Evolutionary conservation across 1,140 invertebrate genomes (phyloP), one percentile per base, ranked within the genome.

Genomic region (Danaus melanippus): DNA sequence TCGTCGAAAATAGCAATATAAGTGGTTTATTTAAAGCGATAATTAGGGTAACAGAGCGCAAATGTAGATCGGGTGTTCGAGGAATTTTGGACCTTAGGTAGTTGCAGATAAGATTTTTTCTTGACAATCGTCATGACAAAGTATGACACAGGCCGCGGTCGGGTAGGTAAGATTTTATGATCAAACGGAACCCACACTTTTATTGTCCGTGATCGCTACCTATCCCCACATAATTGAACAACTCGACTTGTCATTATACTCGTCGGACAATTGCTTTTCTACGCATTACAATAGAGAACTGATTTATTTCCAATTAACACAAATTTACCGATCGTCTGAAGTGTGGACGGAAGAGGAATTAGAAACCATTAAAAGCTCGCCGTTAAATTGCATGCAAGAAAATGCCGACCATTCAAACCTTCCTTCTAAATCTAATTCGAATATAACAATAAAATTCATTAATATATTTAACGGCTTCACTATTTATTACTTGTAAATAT

Each of bases 151-250:
- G 70, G 63, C 66, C 69, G 68, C 69, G 72, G 74, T 76, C 74
- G 76, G 77, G 74, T 79, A 77, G 77, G 77, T 84, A 76, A 74
- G 66, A 32, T 82, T 83, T 83, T 83, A 85, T 76, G 79, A 67
- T 60, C 79, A 68, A 74, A 74, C 60, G 67, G 73, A 85, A 76
- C 75, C 80, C 82, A 72, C 79, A 82, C 69, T 84, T 85, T 85
- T 85, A 85, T 82, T 71, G 66, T 79, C 72, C 68, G 70, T 84
- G 82, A 85, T 84, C 79, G 79, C 79, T 83, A 80, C 82, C 79
- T 84, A 76, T 84, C 74, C 79, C 69, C 75, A 74, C 71, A 79
- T 84, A 85, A 85, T 84, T 84, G 80, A 32, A 84, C 80, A 81
- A 82, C 74, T 79, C 64, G 64, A 71, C 73, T 82, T 74, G 73